Evolutionary conservation across 2,113 vertebrate species (phyloP).

Genomic region (Cettia cetti): DNA sequence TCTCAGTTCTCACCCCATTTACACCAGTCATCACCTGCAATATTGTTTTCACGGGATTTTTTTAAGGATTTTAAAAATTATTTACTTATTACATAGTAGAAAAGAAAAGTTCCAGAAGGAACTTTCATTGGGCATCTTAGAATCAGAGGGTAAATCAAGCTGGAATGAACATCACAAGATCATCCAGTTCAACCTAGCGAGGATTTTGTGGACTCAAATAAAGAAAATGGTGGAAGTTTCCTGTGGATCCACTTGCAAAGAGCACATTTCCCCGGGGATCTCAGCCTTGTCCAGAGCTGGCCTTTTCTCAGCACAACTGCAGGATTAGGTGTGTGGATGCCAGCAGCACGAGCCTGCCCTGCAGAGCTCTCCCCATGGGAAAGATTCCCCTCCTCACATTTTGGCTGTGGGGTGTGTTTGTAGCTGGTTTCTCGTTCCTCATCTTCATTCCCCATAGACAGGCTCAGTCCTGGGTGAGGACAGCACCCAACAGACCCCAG

Average conservation of each 20-base stretch:
- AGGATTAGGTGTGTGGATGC: constrained; percentile 14
- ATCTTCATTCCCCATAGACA: not conserved
- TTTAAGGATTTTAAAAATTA: not conserved
- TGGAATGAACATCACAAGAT: not conserved
- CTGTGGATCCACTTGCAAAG: not conserved
- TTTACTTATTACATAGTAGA: not conserved
- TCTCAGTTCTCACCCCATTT: not conserved
- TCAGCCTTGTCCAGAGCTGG: not conserved
- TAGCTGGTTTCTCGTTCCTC: not conserved
- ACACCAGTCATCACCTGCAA: not conserved
- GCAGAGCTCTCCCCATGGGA: not conserved
- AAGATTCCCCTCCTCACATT: not conserved
- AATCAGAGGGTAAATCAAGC: not conserved
- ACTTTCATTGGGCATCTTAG: not conserved
- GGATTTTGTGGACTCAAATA: not conserved
- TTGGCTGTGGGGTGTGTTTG: not conserved
- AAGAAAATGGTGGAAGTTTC: not conserved
- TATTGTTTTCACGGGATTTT: not conserved
- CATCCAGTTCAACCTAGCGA: not conserved
- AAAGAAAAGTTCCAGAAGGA: not conserved
- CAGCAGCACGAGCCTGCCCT: not conserved
- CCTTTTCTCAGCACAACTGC: constrained; percentile 13
- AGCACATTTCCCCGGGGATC: not conserved
- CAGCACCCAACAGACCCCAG: not conserved
- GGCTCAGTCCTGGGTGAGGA: not conserved